Evolutionary conservation across 2,888 invertebrate genomes (phyloP).

Genomic region (Phaedon cochleariae): DNA sequence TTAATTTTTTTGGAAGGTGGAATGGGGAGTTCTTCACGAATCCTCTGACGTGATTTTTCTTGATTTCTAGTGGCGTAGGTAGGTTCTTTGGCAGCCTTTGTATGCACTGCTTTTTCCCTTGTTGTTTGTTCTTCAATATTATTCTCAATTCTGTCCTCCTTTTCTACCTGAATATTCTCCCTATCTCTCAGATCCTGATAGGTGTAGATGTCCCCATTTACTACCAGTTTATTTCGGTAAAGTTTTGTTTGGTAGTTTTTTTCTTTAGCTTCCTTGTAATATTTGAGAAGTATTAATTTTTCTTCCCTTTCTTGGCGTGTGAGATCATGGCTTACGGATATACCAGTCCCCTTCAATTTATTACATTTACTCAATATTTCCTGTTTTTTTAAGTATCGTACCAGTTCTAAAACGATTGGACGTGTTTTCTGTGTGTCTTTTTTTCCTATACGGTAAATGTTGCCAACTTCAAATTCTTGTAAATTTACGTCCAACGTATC

Average conservation of each 20-base stretch:
- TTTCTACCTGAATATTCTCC: neutral
- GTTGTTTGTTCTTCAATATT: neutral
- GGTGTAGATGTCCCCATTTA: neutral
- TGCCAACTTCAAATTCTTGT: neutral
- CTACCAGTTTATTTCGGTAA: neutral
- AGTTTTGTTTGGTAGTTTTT: neutral
- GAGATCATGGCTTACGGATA: slow-evolving; percentile 6
- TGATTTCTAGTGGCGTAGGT: too few relatives aligned
- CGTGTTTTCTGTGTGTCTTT: neutral
- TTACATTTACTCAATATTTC: neutral
- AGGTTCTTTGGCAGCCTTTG: neutral
- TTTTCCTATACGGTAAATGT: neutral
- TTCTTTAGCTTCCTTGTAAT: neutral
- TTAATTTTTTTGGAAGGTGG: too few relatives aligned
- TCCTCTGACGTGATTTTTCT: too few relatives aligned
- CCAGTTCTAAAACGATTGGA: neutral
- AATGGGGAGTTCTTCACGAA: too few relatives aligned
- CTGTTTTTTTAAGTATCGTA: neutral
- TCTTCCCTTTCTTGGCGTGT: slow-evolving; percentile 2
- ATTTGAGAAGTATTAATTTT: neutral
- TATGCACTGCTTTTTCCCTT: neutral
- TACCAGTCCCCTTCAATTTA: slow-evolving; percentile 6
- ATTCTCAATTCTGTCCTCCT: neutral
- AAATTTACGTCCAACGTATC: too few relatives aligned
- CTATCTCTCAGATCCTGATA: neutral